phyloP scores from a whole-genome alignment of 2,797 vertebrate species.

The Galaxias olidus region DNA sequence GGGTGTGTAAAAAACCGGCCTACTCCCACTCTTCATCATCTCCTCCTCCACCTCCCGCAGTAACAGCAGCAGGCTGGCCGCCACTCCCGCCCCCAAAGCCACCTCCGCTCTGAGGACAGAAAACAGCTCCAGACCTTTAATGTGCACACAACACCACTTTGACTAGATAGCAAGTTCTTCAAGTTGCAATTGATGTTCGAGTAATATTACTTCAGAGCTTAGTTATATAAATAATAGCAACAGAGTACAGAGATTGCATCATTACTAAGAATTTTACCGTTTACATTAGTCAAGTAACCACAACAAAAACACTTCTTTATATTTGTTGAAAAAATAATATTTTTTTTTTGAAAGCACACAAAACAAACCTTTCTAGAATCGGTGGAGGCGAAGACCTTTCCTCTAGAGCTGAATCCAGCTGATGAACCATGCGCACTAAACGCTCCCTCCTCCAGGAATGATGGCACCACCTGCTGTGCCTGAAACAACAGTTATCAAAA shows the following conservation, averaged over 20 bases:
- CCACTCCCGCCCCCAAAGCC: conserved; percentile 21
- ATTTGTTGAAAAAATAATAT: too few relatives aligned
- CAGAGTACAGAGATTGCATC: too few relatives aligned
- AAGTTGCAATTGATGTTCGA: too few relatives aligned
- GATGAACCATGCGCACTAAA: conserved; percentile 59
- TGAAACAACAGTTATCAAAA: conserved; percentile 46
- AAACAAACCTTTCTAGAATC: conserved; percentile 79
- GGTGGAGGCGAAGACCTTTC: conserved; percentile 66
- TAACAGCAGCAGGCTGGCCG: conserved; percentile 6
- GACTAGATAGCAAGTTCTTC: too few relatives aligned
- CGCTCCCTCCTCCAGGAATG: conserved; percentile 87
- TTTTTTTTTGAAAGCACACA: too few relatives aligned
- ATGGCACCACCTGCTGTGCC: conserved; percentile 92
- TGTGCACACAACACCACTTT: neutral
- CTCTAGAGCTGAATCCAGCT: conserved; percentile 47
- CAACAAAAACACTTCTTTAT: neutral
- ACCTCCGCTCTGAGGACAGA: conserved; percentile 26
- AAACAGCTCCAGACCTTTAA: neutral
- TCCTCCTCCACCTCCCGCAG: conserved; percentile 11
- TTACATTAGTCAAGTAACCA: neutral
- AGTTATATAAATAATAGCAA: too few relatives aligned
- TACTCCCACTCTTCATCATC: conserved; percentile 58
- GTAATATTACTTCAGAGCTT: too few relatives aligned
- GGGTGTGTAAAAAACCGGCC: neutral
- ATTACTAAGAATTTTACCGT: too few relatives aligned